These are phyloP conservation scores for Bryconaethiops microstoma DNA, from an alignment of 2,797 vertebrate genomes.

Conservation along the genomic window DNA sequence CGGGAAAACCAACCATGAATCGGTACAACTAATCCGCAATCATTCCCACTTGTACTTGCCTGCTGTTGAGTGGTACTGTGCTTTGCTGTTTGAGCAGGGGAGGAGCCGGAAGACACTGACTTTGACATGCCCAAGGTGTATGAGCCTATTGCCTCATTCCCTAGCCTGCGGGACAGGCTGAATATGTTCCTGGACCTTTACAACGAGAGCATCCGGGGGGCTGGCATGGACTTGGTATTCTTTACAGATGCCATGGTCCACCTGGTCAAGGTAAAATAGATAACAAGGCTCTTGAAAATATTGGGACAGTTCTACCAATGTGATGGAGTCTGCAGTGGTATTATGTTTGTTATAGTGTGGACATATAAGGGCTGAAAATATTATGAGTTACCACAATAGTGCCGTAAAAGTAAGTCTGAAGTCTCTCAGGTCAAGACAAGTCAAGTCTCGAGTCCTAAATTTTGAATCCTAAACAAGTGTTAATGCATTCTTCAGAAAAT, in stretches of 20 bases:
- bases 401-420: too few relatives aligned
- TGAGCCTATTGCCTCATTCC: constrained; percentile 85
- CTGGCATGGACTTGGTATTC: constrained; percentile 93
- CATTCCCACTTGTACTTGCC: neutral
- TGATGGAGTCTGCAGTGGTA: too few relatives aligned
- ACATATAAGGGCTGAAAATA: too few relatives aligned
- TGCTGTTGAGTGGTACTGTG: neutral
- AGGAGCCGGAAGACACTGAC: constrained; percentile 82
- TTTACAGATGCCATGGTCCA: constrained; percentile 94
- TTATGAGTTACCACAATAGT: too few relatives aligned
- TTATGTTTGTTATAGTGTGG: too few relatives aligned
- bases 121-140: constrained; percentile 89
- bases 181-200: constrained; percentile 87
- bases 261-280: constrained; percentile 87
- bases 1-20: neutral
- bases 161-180: constrained; percentile 80
- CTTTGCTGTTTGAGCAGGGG: constrained; percentile 72
- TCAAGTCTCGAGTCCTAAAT: too few relatives aligned
- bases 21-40: neutral
- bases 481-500: too few relatives aligned
- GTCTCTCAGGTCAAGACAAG: too few relatives aligned
- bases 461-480: too few relatives aligned
- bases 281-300: neutral
- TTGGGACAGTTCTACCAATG: too few relatives aligned
- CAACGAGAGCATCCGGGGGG: constrained; percentile 88